These are phyloP conservation scores for Pangasius larnaudii DNA, from an alignment of 2,797 vertebrate genomes.

Conservation along the genomic window DNA sequence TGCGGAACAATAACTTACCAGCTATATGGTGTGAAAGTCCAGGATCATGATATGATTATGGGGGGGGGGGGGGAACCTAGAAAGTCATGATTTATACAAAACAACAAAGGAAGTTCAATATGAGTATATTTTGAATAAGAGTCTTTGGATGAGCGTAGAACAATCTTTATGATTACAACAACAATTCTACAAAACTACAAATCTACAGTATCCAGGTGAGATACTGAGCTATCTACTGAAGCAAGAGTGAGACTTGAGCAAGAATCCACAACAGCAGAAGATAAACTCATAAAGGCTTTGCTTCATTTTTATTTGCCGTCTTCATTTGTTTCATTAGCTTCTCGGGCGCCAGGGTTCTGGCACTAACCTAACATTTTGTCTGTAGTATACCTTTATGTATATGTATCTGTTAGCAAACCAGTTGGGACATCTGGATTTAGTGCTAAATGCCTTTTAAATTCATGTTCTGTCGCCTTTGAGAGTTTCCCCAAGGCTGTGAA, in stretches of 20 bases:
- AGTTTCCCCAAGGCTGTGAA: constrained; percentile 28
- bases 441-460: constrained; percentile 11
- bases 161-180: not conserved
- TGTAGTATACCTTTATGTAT: constrained; percentile 9
- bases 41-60: not conserved
- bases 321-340: not conserved
- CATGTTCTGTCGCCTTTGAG: not conserved
- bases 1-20: not conserved
- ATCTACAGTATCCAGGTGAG: not conserved
- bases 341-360: not conserved
- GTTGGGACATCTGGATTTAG: constrained; percentile 26
- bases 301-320: not conserved
- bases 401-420: constrained; percentile 23
- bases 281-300: no score
- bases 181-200: not conserved
- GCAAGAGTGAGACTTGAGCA: not conserved
- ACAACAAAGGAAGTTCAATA: not conserved
- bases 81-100: not conserved
- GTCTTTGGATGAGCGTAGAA: not conserved
- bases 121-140: not conserved
- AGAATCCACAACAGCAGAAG: not conserved
- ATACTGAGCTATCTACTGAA: not conserved
- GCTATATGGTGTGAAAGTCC: no score
- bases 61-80: no score
- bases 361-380: not conserved